A percentile compares a stretch with the other conserved stretches of the same genome.
Conservation (phyloP, 92 coral and sea anemone species). For the Metridium senile region DNA sequence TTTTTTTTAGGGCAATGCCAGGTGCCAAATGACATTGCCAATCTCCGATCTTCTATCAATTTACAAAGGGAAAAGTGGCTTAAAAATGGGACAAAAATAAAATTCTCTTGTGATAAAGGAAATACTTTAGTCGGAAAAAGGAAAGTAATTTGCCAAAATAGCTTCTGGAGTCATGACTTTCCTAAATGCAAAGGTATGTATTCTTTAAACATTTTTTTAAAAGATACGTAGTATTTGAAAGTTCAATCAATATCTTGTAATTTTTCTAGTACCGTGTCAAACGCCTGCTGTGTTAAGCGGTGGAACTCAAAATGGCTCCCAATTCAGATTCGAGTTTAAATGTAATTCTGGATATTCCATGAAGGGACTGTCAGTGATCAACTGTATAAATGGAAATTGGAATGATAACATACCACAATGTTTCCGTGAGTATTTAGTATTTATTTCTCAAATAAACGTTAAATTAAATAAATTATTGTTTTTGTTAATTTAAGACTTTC, state of each 20-base stretch:
- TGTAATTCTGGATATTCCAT: slow-evolving; percentile 21
- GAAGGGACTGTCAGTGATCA: slow-evolving; percentile 24
- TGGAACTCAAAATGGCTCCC: not conserved
- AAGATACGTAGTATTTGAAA: not conserved
- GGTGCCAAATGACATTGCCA: slow-evolving; percentile 17
- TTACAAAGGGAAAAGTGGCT: not conserved
- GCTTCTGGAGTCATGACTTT: slow-evolving; percentile 17
- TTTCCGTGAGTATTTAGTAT: slow-evolving; percentile 15
- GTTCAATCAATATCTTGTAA: not conserved
- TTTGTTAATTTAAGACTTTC: no score
- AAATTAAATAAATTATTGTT: no score
- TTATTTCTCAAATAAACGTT: no score
- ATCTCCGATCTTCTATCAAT: not conserved
- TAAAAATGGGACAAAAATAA: not conserved
- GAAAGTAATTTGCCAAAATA: slow-evolving; percentile 5
- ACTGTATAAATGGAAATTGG: slow-evolving; percentile 40
- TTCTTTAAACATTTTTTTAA: no score
- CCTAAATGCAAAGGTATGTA: slow-evolving; percentile 29
- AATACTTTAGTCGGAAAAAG: slow-evolving; percentile 2
- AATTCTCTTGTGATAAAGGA: slow-evolving; percentile 3
- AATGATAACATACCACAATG: slow-evolving; percentile 28
- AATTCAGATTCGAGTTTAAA: slow-evolving; percentile 20
- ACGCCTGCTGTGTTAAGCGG: not conserved
- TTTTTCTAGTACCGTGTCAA: not conserved
- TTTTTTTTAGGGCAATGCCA: slow-evolving; percentile 3